phyloP scores from a whole-genome alignment of 2,888 invertebrate genomes.

The Periphyllus acericola region DNA sequence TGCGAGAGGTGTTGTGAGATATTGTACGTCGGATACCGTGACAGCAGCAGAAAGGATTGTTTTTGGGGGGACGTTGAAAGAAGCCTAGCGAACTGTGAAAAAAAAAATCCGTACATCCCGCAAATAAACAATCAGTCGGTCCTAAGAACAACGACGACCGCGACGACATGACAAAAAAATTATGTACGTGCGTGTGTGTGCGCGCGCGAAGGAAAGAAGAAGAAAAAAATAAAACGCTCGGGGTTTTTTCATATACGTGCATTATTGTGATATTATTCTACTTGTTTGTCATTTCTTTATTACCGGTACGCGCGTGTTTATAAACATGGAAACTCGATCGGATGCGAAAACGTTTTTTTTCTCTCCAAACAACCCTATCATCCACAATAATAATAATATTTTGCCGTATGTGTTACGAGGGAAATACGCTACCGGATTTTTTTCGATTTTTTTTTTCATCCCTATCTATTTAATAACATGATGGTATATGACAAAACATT shows the following conservation, averaged over 20 bases:
- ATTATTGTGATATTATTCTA: conserved; percentile 45
- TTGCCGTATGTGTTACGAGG: neutral
- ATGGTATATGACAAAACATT: conserved; percentile 10
- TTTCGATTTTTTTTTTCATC: neutral
- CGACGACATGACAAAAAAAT: neutral
- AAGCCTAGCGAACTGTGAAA: conserved; percentile 54
- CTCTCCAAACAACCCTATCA: neutral
- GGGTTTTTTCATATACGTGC: conserved; percentile 41
- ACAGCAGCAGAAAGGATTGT: conserved; percentile 60
- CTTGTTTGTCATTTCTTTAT: conserved; percentile 44
- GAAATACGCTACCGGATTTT: neutral
- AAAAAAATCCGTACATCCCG: conserved; percentile 41
- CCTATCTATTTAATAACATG: neutral
- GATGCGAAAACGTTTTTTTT: conserved; percentile 34
- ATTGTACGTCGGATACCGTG: conserved; percentile 50
- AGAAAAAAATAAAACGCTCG: conserved; percentile 13
- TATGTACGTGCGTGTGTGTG: no score
- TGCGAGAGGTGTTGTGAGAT: conserved; percentile 59
- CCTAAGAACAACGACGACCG: conserved; percentile 28
- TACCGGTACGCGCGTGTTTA: conserved; percentile 48
- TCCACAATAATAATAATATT: conserved; percentile 45
- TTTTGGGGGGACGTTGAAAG: conserved; percentile 46
- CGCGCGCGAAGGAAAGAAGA: neutral
- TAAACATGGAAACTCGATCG: conserved; percentile 57
- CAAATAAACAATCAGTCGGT: conserved; percentile 54